These are phyloP conservation scores for Rhadinocentrus ornatus DNA, from an alignment of 2,797 vertebrate species.

Conservation along the genomic window DNA sequence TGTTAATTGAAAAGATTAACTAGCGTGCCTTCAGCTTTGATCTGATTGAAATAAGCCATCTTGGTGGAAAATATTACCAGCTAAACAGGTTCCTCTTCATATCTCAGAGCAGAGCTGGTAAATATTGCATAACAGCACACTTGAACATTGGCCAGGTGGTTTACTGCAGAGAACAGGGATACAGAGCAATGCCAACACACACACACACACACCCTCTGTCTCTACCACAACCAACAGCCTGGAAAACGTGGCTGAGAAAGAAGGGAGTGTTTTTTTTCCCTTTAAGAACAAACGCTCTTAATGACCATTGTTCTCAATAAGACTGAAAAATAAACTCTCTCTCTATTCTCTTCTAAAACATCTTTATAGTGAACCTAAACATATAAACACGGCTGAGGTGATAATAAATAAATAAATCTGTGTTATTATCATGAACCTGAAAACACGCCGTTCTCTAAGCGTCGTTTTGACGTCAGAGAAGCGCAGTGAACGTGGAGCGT, in stretches of 20 bases:
- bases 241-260: not conserved
- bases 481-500: conserved; percentile 50
- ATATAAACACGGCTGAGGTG: no score
- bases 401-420: not conserved
- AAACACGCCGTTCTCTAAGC: conserved; percentile 60
- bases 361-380: not conserved
- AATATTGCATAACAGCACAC: conserved; percentile 59
- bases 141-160: conserved; percentile 55
- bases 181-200: conserved; percentile 29
- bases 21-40: not conserved
- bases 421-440: conserved; percentile 31
- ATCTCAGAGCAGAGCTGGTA: conserved; percentile 37
- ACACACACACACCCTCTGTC: conserved; percentile 10
- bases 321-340: not conserved
- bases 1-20: not conserved
- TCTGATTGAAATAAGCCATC: conserved; percentile 4
- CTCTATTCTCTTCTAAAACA: not conserved
- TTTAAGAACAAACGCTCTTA: not conserved
- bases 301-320: conserved; percentile 12
- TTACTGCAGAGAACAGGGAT: conserved; percentile 32
- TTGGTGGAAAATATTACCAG: conserved; percentile 14
- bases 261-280: not conserved
- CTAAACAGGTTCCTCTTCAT: conserved; percentile 28
- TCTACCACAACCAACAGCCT: not conserved
- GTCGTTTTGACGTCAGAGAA: conserved; percentile 75